These are phyloP conservation scores for Cataglyphis livida DNA, from an alignment of 2,888 invertebrate species.

Conservation along the genomic window DNA sequence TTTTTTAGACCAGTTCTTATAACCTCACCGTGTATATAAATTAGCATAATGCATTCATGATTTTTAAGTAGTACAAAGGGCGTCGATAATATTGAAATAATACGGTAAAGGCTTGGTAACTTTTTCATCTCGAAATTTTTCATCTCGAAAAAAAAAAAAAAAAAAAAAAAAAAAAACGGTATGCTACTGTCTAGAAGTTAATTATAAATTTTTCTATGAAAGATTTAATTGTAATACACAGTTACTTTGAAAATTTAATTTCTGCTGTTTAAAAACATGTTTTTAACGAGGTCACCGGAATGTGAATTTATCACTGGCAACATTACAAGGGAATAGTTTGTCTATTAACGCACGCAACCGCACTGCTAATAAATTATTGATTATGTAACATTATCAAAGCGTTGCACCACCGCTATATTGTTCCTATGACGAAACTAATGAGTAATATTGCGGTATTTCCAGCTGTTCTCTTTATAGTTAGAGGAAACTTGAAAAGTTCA, in stretches of 20 bases:
- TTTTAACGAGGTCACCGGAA: constrained; percentile 14
- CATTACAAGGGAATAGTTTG: constrained; percentile 24
- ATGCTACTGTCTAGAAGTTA: not conserved
- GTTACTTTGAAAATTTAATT: constrained; percentile 23
- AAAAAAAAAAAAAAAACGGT: too few species aligned
- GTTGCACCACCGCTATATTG: constrained; percentile 8
- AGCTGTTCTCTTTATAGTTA: not conserved
- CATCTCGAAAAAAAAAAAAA: too few species aligned
- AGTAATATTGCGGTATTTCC: constrained; percentile 1
- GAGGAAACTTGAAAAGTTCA: not conserved
- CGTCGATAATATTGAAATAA: not conserved
- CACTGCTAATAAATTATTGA: constrained; percentile 48
- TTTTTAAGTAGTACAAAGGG: constrained; percentile 2
- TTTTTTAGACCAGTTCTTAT: not conserved
- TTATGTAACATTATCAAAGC: constrained; percentile 37
- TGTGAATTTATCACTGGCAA: not conserved
- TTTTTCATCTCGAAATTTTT: not conserved
- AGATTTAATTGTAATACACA: constrained; percentile 19
- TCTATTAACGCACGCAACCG: constrained; percentile 30
- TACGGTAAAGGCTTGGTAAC: not conserved
- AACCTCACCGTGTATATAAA: not conserved
- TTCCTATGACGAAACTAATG: constrained; percentile 12
- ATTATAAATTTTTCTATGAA: not conserved
- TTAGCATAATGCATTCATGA: not conserved
- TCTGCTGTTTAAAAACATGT: not conserved